phyloP scores from a whole-genome alignment of 2,797 vertebrate species.

The Tenualosa thibaudeaui region DNA sequence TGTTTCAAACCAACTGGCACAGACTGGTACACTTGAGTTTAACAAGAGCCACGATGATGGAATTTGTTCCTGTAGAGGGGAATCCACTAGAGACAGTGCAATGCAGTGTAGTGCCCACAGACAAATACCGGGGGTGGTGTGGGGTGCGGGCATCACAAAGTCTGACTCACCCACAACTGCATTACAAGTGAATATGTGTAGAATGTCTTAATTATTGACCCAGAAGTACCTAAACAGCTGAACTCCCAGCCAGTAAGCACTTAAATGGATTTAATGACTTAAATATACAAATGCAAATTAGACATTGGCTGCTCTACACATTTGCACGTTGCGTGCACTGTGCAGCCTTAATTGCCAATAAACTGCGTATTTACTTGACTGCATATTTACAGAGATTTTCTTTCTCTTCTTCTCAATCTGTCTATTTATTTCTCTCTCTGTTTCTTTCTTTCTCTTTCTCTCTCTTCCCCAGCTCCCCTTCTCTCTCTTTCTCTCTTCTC shows the following conservation, averaged over 20 bases:
- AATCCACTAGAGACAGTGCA: not conserved
- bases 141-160: not conserved
- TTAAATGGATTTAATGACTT: constrained; percentile 23
- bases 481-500: not conserved
- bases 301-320: constrained; percentile 1
- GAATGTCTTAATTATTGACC: constrained; percentile 22
- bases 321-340: not conserved
- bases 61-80: constrained; percentile 19
- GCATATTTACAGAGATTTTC: constrained; percentile 3
- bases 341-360: constrained; percentile 1
- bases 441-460: not conserved
- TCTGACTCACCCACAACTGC: not conserved
- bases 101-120: not conserved
- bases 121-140: not conserved
- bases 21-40: constrained; percentile 9
- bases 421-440: not conserved
- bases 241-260: not conserved
- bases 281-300: constrained; percentile 12
- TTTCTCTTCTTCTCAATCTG: not conserved
- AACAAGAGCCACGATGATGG: constrained; percentile 23
- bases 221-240: not conserved
- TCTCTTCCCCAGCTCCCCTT: not conserved
- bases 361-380: constrained; percentile 22
- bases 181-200: not conserved
- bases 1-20: not conserved